These are phyloP conservation scores for Microcebus murinus DNA, from an alignment of 2,113 vertebrate species.

Conservation along the genomic window DNA sequence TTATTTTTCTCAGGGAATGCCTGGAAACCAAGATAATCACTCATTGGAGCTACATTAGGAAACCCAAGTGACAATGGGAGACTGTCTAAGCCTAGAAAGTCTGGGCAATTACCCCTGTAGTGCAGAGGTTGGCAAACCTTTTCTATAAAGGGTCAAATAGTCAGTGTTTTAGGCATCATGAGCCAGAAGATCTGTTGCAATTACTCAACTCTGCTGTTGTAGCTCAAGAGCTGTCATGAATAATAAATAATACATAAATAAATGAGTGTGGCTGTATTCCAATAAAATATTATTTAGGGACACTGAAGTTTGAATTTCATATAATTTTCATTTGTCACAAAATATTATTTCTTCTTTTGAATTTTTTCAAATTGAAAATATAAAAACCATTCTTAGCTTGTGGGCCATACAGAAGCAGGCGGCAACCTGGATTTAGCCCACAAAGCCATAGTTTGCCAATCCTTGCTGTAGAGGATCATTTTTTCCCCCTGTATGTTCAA, in stretches of 20 bases:
- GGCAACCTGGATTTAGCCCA: background rate
- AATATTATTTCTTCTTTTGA: background rate
- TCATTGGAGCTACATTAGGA: background rate
- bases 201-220: background rate
- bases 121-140: background rate
- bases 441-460: background rate
- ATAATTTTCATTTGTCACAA: conserved; percentile 43
- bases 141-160: background rate
- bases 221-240: background rate
- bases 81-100: background rate
- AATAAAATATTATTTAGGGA: background rate
- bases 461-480: background rate
- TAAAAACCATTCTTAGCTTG: background rate
- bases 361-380: background rate
- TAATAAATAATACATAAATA: background rate
- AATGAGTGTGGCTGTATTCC: background rate
- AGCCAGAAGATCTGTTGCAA: background rate
- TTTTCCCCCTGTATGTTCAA: background rate
- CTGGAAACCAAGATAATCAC: background rate
- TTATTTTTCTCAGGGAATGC: background rate
- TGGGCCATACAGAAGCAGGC: background rate
- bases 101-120: background rate
- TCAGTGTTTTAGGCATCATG: background rate
- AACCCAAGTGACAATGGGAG: background rate
- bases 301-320: conserved; percentile 26